Conservation (phyloP, 2,113 vertebrate genomes). For the Spilogale gracilis region DNA sequence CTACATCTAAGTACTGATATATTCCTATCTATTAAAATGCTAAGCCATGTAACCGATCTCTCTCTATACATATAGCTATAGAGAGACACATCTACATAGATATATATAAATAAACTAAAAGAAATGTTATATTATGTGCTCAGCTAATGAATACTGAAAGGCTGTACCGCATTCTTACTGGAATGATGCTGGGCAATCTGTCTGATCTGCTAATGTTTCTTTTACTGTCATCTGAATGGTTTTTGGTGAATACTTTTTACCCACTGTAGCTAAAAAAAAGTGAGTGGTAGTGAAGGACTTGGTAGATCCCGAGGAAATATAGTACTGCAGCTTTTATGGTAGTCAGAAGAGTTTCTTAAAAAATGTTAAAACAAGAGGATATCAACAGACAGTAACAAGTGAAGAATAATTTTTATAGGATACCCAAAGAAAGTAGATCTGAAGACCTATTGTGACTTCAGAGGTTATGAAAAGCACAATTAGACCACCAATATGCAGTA, state of each 20-base stretch:
- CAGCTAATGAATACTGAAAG: neutral
- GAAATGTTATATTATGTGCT: neutral
- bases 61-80: neutral
- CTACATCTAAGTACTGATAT: neutral
- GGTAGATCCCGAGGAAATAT: neutral
- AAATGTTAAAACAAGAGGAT: conserved; percentile 33
- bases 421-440: neutral
- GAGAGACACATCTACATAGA: neutral
- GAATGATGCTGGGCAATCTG: neutral
- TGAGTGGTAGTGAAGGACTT: neutral
- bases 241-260: conserved; percentile 16
- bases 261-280: neutral
- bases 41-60: neutral
- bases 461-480: neutral
- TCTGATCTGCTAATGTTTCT: neutral
- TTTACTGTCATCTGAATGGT: neutral
- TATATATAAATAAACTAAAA: neutral
- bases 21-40: conserved; percentile 17
- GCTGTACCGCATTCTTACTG: neutral
- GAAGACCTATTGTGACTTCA: neutral
- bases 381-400: neutral
- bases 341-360: conserved; percentile 23
- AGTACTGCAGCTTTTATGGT: neutral
- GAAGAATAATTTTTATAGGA: neutral
- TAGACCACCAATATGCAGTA: neutral